Base-by-base conservation (phyloP, 2,888 invertebrate genomes). In the Lissocephala sabroskyi region DNA sequence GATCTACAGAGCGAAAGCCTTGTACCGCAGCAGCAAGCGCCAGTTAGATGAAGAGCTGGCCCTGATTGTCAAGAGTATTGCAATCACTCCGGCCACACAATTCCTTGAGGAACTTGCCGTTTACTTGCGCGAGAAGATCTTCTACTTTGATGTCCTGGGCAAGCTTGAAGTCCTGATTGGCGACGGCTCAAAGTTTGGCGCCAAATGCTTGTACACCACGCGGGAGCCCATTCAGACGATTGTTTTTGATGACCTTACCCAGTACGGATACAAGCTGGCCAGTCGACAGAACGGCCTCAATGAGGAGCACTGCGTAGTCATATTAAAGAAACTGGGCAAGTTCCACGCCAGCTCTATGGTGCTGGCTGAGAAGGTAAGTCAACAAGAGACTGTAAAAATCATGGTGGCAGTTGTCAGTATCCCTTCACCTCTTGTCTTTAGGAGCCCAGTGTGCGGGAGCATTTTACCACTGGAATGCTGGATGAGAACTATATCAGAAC, bases 321-420 rank as follows among this genome's bases (percentile, higher is more conserved):
- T 87, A 6, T 62, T 88, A 1, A 80, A 81, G 47, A 87, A 87
- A 67, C 67, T 89, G 66, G 88, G 86, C 2, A 84, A 82, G 59
- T 86, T 87, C 62, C 89, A 89, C 67, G 88, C 88, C 9, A 84
- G 86, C 11, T 88, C 88, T 1, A 85, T 88, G 52, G 82, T 87
- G 28, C 64, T 88, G 49, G 83, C 82, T 40, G 85, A 87, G 62
- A 86, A 86, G 84, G 88, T 88, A 77, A 68, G 65, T 58, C 9
- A 13, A 35, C 11, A 17, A 9, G 9, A 30, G 18, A 29, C n/a
- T n/a, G n/a, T n/a, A n/a, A n/a, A n/a, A n/a, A n/a, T n/a, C n/a
- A n/a, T n/a, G n/a, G n/a, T n/a, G n/a, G n/a, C n/a, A n/a, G n/a
- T n/a, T n/a, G n/a, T n/a, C n/a, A n/a, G n/a, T n/a, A n/a, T n/a